Conservation (phyloP, 2,797 vertebrate species). For the Lepus townsendii region DNA sequence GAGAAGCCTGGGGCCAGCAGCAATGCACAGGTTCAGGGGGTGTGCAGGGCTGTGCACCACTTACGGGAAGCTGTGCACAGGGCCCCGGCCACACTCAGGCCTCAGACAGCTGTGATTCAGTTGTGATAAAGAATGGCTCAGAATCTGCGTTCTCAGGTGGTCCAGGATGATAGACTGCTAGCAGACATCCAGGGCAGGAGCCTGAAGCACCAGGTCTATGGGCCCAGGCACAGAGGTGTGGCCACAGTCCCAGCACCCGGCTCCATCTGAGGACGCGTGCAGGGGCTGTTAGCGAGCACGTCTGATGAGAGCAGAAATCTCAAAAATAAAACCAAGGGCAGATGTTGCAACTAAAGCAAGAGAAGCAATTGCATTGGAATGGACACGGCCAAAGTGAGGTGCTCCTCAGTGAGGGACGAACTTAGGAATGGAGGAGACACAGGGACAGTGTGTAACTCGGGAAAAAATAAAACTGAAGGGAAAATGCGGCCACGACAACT, state of each 20-base stretch:
- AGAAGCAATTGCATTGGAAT: neutral
- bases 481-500: neutral
- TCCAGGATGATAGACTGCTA: no score
- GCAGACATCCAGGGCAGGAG: neutral
- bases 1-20: neutral
- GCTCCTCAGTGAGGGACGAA: neutral
- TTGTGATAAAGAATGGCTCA: neutral
- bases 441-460: neutral
- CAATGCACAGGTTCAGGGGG: neutral
- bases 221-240: no score
- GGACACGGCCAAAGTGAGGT: neutral
- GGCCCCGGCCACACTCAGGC: neutral
- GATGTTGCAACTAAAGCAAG: neutral
- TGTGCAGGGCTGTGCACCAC: neutral
- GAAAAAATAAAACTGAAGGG: neutral
- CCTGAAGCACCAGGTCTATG: neutral
- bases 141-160: neutral
- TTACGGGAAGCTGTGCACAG: neutral
- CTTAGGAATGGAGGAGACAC: neutral
- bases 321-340: neutral
- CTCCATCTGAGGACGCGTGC: neutral
- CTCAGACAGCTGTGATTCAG: neutral
- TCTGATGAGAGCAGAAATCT: neutral
- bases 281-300: fast-evolving
- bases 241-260: neutral